Evolutionary conservation across 1,140 invertebrate species (phyloP).

Genomic region (Holotrichia oblita): DNA sequence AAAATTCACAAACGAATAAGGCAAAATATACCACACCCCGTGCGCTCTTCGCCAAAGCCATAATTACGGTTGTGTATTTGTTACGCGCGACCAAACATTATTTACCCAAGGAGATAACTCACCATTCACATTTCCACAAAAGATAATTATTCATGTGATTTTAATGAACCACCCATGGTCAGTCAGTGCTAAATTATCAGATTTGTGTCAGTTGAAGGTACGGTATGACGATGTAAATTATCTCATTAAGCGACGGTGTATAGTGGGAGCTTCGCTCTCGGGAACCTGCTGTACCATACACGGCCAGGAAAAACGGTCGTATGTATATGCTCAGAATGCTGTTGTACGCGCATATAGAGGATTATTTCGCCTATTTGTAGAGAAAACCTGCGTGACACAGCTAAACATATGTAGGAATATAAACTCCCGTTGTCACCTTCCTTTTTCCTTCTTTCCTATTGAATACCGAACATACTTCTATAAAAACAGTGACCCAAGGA

Average conservation of each 20-base stretch:
- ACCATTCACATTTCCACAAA: conserved; percentile 34
- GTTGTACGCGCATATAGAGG: conserved; percentile 17
- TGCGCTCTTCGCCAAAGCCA: conserved; percentile 28
- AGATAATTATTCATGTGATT: conserved; percentile 48
- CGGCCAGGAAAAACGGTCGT: background rate
- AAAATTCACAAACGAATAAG: conserved; percentile 27
- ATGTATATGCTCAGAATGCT: background rate
- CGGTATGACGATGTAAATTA: conserved; percentile 49
- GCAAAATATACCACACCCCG: conserved; percentile 26
- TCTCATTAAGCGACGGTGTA: conserved; percentile 39
- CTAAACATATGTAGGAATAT: conserved; percentile 26
- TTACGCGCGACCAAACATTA: conserved; percentile 21
- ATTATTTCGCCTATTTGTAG: conserved; percentile 29
- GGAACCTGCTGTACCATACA: background rate
- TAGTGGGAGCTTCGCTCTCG: conserved; percentile 24
- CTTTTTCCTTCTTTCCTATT: background rate
- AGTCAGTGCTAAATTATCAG: conserved; percentile 49
- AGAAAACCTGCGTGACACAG: background rate
- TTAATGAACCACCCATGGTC: conserved; percentile 49
- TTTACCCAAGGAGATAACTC: conserved; percentile 32
- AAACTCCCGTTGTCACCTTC: background rate
- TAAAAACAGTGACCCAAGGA: background rate
- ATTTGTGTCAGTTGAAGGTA: conserved; percentile 50
- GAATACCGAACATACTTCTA: background rate
- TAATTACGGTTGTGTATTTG: conserved; percentile 28